Evolutionary conservation across 37 sponge, comb jelly and placozoan species (phyloP).

Genomic region (Ianthella basta): DNA sequence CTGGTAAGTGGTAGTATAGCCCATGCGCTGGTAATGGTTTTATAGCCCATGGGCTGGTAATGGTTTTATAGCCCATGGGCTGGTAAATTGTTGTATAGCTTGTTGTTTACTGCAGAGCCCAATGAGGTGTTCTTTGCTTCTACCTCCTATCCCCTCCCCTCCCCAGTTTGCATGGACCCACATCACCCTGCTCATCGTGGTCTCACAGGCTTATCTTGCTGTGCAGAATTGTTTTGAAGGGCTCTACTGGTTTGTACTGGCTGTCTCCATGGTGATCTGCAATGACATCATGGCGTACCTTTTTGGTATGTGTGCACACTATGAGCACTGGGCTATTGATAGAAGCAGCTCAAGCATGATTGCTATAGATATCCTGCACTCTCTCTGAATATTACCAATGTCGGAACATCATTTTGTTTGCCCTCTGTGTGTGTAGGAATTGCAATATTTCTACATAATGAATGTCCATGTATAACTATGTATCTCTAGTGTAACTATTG

Average conservation of each 20-base stretch:
- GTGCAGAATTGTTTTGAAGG: constrained; percentile 89
- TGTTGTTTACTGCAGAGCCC: no score
- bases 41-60: neutral
- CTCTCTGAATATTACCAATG: no score
- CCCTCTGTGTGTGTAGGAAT: no score
- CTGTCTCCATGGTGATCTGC: constrained; percentile 94
- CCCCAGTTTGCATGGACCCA: constrained; percentile 95
- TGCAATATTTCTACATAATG: neutral
- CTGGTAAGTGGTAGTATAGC: no score
- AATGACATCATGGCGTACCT: constrained; percentile 98
- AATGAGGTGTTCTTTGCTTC: no score
- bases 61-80: no score
- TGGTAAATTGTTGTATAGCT: no score
- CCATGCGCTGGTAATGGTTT: no score
- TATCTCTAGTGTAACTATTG: neutral
- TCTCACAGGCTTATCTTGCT: constrained; percentile 75
- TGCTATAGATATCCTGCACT: no score
- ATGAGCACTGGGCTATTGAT: neutral
- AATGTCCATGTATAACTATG: neutral
- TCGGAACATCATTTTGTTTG: no score
- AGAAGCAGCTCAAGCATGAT: no score
- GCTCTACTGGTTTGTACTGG: constrained; percentile 91
- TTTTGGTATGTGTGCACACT: constrained; percentile 66
- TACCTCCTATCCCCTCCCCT: neutral
- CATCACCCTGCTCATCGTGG: constrained; percentile 86